A percentile compares a stretch with the other conserved stretches of the same genome.
Conservation (phyloP, 2,888 invertebrate genomes). For the Synergus umbraculus region DNA sequence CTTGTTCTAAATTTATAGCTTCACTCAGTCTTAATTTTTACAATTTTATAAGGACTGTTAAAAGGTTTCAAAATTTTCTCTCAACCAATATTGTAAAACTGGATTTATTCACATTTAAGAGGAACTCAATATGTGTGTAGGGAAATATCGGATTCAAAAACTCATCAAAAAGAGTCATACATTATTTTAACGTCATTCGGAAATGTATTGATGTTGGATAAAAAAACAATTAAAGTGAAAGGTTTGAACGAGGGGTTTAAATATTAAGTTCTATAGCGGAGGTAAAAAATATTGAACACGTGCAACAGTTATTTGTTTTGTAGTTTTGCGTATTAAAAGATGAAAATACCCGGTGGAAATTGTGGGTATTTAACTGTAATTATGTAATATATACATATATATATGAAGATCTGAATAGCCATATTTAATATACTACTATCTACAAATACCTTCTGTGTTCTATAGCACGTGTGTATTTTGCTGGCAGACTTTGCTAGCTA, state of each 20-base stretch:
- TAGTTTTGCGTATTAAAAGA: not conserved
- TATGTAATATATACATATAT: too few species aligned
- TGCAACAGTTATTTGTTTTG: slow-evolving; percentile 14
- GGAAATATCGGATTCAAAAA: not conserved
- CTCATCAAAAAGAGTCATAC: slow-evolving; percentile 24
- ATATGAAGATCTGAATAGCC: too few species aligned
- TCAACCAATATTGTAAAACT: not conserved
- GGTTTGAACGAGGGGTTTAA: not conserved
- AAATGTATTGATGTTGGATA: slow-evolving; percentile 1
- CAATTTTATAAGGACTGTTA: too few species aligned
- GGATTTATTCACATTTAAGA: not conserved
- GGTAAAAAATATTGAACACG: slow-evolving; percentile 11
- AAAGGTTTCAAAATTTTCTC: too few species aligned
- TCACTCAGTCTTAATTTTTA: too few species aligned
- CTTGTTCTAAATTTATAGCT: not conserved
- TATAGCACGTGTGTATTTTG: too few species aligned
- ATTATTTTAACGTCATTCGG: slow-evolving; percentile 21
- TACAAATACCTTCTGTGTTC: too few species aligned
- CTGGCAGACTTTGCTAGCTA: too few species aligned
- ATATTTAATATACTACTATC: too few species aligned
- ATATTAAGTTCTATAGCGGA: slow-evolving; percentile 7
- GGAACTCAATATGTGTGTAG: not conserved
- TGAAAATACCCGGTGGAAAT: slow-evolving; percentile 10
- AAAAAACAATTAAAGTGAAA: not conserved
- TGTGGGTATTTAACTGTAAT: too few species aligned